Conservation (phyloP, 2,797 vertebrate genomes). For the Syngnathus acus region DNA sequence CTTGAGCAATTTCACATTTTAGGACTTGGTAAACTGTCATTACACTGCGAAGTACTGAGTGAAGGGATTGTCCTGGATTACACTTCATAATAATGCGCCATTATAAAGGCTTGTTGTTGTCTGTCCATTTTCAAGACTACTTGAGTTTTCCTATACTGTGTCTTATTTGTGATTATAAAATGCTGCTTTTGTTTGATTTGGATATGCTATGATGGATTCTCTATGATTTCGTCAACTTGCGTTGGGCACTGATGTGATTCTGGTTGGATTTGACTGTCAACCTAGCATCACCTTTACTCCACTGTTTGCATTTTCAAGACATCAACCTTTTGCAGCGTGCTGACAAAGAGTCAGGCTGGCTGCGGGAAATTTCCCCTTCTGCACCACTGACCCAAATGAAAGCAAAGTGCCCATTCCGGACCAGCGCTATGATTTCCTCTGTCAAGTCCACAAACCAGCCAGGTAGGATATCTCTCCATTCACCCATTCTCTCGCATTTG, state of each 20-base stretch:
- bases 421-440: constrained; percentile 89
- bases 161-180: constrained; percentile 39
- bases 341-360: constrained; percentile 87
- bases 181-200: constrained; percentile 33
- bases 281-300: constrained; percentile 31
- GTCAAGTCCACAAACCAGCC: constrained; percentile 85
- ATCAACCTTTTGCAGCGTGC: constrained; percentile 90
- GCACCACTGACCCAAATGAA: constrained; percentile 95
- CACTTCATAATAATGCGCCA: constrained; percentile 45
- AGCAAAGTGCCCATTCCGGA: constrained; percentile 91
- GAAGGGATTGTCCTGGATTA: constrained; percentile 59
- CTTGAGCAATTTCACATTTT: constrained; percentile 55
- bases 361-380: constrained; percentile 94
- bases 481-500: constrained; percentile 60
- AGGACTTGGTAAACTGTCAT: constrained; percentile 56
- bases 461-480: constrained; percentile 77
- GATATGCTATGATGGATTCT: constrained; percentile 40
- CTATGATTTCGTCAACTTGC: constrained; percentile 12
- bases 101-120: constrained; percentile 59
- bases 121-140: constrained; percentile 63
- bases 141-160: constrained; percentile 33
- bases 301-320: constrained; percentile 81
- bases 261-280: constrained; percentile 26
- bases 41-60: constrained; percentile 55
- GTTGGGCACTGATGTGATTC: constrained; percentile 22